A percentile compares a stretch with the other conserved stretches of the same genome.
These are phyloP conservation scores for Poecilia gillii DNA, from an alignment of 2,797 vertebrate genomes.

Conservation along the genomic window DNA sequence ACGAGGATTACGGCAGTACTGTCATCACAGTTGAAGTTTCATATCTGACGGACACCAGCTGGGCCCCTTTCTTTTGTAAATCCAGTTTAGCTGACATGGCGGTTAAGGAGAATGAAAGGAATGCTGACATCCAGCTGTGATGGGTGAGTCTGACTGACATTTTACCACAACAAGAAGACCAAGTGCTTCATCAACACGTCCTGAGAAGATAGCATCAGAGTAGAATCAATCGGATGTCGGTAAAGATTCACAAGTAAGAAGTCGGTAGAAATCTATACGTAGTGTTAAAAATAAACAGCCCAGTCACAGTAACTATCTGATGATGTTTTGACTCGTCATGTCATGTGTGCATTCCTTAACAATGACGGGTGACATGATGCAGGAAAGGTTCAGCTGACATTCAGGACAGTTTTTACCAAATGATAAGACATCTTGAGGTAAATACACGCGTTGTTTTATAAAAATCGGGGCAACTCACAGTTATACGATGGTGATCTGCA, in stretches of 20 bases:
- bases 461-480: slow-evolving; percentile 84
- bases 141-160: slow-evolving; percentile 12
- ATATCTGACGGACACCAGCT: slow-evolving; percentile 37
- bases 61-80: slow-evolving; percentile 63
- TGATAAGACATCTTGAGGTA: not conserved
- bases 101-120: slow-evolving; percentile 66
- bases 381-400: slow-evolving; percentile 8
- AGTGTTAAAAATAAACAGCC: not conserved
- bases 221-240: not conserved
- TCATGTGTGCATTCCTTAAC: slow-evolving; percentile 16
- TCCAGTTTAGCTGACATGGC: slow-evolving; percentile 68
- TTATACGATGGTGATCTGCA: slow-evolving; percentile 84
- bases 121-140: slow-evolving; percentile 51
- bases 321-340: slow-evolving; percentile 2
- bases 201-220: slow-evolving; percentile 4
- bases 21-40: slow-evolving; percentile 28
- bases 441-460: not conserved
- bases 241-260: slow-evolving; percentile 11
- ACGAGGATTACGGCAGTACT: not conserved
- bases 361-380: slow-evolving; percentile 5
- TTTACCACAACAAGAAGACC: not conserved
- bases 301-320: not conserved
- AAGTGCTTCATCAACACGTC: not conserved
- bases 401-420: not conserved
- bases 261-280: too few relatives aligned